Base-by-base conservation (phyloP, 1,140 invertebrate genomes). In the Elymnias hypermnestra region DNA sequence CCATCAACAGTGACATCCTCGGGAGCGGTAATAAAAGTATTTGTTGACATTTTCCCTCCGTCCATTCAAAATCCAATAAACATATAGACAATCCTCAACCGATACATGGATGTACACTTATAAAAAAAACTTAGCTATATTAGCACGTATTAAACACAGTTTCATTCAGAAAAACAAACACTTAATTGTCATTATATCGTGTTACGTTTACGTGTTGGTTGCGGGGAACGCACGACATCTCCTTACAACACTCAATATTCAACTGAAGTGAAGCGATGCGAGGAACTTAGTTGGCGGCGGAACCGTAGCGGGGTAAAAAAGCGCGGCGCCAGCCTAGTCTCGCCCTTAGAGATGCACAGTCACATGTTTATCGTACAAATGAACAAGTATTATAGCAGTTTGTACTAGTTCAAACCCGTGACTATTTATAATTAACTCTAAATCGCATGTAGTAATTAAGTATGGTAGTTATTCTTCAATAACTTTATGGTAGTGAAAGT, bases 341-440 rank as follows among this genome's bases (percentile, higher is more conserved):
- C 70, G 79, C 77, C 81, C 77, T 74, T 82, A 84, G 81, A 73
- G 77, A 82, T 82, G 77, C 62, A 63, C 42, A 28, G 8, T n/a
- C n/a, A n/a, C n/a, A n/a, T n/a, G n/a, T n/a, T 21, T 4, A 21
- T 21, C 3, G 19, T 6, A 21, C 19, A 21, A 6, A 21, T 21
- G 6, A 21, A 21, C 6, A 21, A 21, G 19, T n/a, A n/a, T n/a
- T n/a, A n/a, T n/a, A n/a, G n/a, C n/a, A n/a, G n/a, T n/a, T n/a
- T n/a, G n/a, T n/a, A n/a, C n/a, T n/a, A n/a, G n/a, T n/a, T n/a
- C n/a, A n/a, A n/a, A n/a, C n/a, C n/a, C n/a, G n/a, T n/a, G n/a
- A n/a, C n/a, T n/a, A n/a, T n/a, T n/a, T n/a, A n/a, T n/a, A n/a
- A n/a, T n/a, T n/a, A n/a, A n/a, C n/a, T n/a, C n/a, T n/a, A n/a